Conservation (phyloP, 2,113 vertebrate genomes). For the Hippolais icterina region DNA sequence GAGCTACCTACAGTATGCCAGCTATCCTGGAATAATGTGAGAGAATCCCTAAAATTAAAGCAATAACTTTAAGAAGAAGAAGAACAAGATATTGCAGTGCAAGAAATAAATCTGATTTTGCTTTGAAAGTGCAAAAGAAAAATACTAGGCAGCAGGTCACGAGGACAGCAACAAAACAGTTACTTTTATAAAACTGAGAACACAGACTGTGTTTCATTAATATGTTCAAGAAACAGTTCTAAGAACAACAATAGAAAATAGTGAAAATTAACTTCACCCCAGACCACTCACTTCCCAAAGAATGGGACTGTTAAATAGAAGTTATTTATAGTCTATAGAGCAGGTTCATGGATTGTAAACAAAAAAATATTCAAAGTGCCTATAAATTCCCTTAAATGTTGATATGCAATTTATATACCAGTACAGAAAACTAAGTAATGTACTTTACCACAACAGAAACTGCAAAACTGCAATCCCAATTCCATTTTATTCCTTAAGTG, state of each 20-base stretch:
- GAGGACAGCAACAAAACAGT: not conserved
- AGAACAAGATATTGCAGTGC: not conserved
- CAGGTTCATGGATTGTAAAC: not conserved
- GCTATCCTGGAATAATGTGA: not conserved
- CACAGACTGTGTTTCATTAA: not conserved
- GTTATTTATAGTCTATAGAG: not conserved
- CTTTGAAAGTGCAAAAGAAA: not conserved
- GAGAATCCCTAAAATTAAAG: not conserved
- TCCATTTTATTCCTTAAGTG: not conserved
- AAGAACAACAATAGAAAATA: not conserved
- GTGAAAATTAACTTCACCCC: not conserved
- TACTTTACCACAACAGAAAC: not conserved
- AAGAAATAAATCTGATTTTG: not conserved
- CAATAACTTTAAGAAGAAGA: not conserved
- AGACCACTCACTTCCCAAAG: not conserved
- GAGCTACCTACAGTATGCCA: not conserved
- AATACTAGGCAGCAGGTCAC: not conserved
- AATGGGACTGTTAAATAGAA: not conserved
- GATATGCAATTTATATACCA: not conserved
- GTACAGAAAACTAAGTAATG: not conserved
- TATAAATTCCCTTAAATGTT: not conserved
- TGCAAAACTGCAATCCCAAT: not conserved
- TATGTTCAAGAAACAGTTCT: not conserved
- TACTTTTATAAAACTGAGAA: not conserved
- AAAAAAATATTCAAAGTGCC: not conserved